These are phyloP conservation scores for Drosophila koepferae DNA, from an alignment of 2,888 invertebrate species.

Conservation along the genomic window DNA sequence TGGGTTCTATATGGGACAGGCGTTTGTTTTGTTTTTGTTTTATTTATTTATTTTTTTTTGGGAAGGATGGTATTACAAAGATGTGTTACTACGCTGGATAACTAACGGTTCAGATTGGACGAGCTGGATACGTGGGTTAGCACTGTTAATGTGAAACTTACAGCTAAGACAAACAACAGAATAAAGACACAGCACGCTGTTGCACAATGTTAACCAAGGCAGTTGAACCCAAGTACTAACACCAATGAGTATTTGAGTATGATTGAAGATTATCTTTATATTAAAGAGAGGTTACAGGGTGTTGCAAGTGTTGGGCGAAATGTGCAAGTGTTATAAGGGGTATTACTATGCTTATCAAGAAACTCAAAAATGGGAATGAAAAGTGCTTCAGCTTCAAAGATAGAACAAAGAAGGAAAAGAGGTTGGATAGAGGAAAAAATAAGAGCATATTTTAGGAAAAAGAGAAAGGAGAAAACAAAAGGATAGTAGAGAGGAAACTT, in stretches of 20 bases:
- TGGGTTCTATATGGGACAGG: slow-evolving; percentile 89
- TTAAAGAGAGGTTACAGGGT: no score
- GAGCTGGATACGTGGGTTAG: not conserved
- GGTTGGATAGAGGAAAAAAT: no score
- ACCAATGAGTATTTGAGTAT: not conserved
- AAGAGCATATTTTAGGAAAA: no score
- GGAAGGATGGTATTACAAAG: slow-evolving; percentile 30
- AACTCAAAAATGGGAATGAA: no score
- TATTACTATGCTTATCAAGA: no score
- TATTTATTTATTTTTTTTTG: not conserved
- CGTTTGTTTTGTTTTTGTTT: slow-evolving; percentile 17
- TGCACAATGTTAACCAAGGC: slow-evolving; percentile 36
- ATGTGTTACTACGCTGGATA: slow-evolving; percentile 38
- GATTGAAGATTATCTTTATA: no score
- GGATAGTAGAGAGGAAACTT: no score
- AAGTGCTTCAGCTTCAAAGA: no score
- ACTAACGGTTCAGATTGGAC: slow-evolving; percentile 15
- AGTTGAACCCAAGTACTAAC: slow-evolving; percentile 1
- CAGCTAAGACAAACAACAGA: slow-evolving; percentile 16
- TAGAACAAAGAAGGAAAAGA: no score
- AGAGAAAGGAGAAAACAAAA: no score
- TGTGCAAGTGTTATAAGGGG: no score
- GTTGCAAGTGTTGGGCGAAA: no score
- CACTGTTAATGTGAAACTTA: slow-evolving; percentile 20
- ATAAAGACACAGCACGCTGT: slow-evolving; percentile 47